Base-by-base conservation (phyloP, 1,140 invertebrate species). In the Eubasilissa regina region DNA sequence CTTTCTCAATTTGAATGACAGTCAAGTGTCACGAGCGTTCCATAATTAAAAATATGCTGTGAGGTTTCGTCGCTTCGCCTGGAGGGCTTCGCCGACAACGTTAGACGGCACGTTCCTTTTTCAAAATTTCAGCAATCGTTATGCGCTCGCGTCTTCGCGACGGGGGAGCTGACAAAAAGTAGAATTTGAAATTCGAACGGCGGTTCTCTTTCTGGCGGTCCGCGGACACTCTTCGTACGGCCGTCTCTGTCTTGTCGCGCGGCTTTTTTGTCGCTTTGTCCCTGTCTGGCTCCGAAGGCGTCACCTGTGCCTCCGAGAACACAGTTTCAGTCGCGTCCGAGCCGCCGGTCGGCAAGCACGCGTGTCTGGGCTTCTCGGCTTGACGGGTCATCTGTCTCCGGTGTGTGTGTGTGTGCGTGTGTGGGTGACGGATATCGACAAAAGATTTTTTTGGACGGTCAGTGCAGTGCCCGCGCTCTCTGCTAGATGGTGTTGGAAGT, bases 291-390 rank as follows among this genome's bases (percentile, higher is more conserved):
- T 75, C 15, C 64, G 53, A 53, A 68, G 80, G 80, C 75, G 80
- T 77, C 80, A 77, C 77, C 77, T 60, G 77, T 72, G 80, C 53
- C n/a, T 56, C 56, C 60, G 66, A n/a, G n/a, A 70, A 58, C 45
- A 44, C 21, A 55, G 55, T 56, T 72, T 75, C 80, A 81, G 80
- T 81, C 80, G 64, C 76, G 80, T 74, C 75, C 75, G 80, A 77
- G 53, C 80, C 72, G 75, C 76, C 76, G 80, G 56, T 68, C 75
- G 64, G 80, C 48, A 17, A 73, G 60, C 56, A 77, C 80, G 75
- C 47, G 80, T 21, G 35, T 73, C 12, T 55, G 68, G 19, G 48
- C n/a, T 35, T 43, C 15, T 47, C 3, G 21, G 17, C 21, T 25
- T 15, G n/a, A 11, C 15, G 13, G 45, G 68, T 55, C 47, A 51